These are phyloP conservation scores for Sycobia sp. DNA, from an alignment of 1,140 invertebrate genomes.

Conservation along the genomic window DNA sequence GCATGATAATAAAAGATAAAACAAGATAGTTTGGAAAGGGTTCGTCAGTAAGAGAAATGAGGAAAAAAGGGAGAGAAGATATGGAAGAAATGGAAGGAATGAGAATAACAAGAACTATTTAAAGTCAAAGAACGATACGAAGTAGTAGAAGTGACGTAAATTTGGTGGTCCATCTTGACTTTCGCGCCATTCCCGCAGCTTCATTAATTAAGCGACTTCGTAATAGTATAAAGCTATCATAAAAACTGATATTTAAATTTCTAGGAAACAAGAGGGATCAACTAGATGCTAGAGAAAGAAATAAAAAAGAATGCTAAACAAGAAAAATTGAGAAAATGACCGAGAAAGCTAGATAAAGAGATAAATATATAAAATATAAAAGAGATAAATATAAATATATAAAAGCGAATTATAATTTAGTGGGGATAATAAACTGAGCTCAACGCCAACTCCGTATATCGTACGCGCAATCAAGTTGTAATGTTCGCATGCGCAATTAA, in stretches of 20 bases:
- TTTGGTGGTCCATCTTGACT: conserved; percentile 28
- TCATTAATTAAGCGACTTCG: conserved; percentile 41
- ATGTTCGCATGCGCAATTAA: too few relatives aligned
- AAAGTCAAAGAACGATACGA: conserved; percentile 4
- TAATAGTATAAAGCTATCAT: conserved; percentile 40
- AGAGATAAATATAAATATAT: neutral
- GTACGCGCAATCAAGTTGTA: too few relatives aligned
- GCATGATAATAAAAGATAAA: conserved; percentile 1
- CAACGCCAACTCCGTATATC: too few relatives aligned
- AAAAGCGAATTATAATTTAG: too few relatives aligned
- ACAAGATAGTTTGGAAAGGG: neutral
- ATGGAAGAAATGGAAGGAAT: neutral
- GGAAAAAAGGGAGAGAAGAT: neutral
- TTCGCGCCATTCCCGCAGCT: conserved; percentile 29
- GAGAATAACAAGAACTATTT: neutral
- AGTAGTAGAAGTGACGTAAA: conserved; percentile 23
- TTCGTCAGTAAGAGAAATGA: neutral
- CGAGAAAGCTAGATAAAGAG: neutral
- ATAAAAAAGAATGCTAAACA: conserved; percentile 10
- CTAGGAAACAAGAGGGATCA: conserved; percentile 37
- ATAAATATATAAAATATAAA: neutral
- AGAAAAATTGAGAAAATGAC: conserved; percentile 1
- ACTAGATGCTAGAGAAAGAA: conserved; percentile 12
- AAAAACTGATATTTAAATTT: conserved; percentile 39
- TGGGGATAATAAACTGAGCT: too few relatives aligned